phyloP scores from a whole-genome alignment of 1,140 invertebrate genomes.

The Drosophila navojoa region DNA sequence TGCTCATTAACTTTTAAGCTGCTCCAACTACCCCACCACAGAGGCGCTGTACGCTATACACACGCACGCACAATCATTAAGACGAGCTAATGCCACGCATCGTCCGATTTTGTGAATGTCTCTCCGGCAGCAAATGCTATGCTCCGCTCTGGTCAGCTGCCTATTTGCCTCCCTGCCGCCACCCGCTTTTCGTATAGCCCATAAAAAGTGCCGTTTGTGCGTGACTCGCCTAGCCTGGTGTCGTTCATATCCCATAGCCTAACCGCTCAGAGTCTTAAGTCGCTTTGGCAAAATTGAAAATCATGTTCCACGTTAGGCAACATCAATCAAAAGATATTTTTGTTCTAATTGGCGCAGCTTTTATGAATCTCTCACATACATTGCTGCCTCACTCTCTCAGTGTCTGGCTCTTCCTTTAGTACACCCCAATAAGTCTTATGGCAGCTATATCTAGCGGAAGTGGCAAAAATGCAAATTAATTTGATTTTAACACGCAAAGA shows the following conservation, averaged over 20 bases:
- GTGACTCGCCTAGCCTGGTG: constrained; percentile 31
- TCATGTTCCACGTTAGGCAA: constrained; percentile 42
- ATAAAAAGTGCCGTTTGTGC: constrained; percentile 49
- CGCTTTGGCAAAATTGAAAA: constrained; percentile 45
- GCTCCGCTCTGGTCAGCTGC: too few relatives aligned
- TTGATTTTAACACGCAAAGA: constrained; percentile 20
- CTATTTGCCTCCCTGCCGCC: too few relatives aligned
- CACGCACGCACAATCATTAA: constrained; percentile 20
- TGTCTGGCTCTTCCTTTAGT: not conserved
- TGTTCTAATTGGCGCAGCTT: constrained; percentile 50
- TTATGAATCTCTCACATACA: not conserved
- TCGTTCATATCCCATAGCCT: not conserved
- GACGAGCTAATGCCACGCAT: constrained; percentile 50
- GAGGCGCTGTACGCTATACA: constrained; percentile 3
- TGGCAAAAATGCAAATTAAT: constrained; percentile 40
- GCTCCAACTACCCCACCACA: constrained; percentile 45
- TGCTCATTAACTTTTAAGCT: constrained; percentile 55
- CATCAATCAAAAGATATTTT: constrained; percentile 51
- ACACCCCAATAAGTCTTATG: constrained; percentile 1
- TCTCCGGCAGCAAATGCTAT: too few relatives aligned
- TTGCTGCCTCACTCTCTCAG: not conserved
- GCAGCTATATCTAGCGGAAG: constrained; percentile 20
- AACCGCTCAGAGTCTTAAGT: not conserved
- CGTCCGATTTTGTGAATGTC: constrained; percentile 49
- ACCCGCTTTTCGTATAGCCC: too few relatives aligned